Conservation (phyloP, 1,140 invertebrate species). For the Drosophila arawakana region DNA sequence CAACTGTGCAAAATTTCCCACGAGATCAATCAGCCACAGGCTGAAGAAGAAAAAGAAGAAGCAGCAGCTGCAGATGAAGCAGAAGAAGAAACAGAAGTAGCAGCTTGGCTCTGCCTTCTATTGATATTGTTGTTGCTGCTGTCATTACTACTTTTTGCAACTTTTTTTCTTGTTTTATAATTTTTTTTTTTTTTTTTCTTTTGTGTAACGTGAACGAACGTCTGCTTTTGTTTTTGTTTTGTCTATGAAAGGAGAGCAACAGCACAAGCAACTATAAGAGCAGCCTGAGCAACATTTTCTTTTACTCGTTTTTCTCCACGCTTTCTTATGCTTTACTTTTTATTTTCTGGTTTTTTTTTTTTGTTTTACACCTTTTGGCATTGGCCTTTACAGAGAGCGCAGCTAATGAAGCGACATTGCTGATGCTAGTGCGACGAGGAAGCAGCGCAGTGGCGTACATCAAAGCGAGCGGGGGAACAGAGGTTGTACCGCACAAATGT, state of each 20-base stretch:
- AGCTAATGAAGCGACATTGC: constrained; percentile 75
- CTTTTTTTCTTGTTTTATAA: constrained; percentile 33
- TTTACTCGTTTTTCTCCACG: constrained; percentile 36
- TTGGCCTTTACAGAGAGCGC: constrained; percentile 70
- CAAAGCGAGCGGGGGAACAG: background rate
- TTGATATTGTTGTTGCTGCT: constrained; percentile 18
- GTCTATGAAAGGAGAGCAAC: constrained; percentile 51
- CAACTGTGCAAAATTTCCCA: constrained; percentile 83
- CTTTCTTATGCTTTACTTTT: constrained; percentile 30
- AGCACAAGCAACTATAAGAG: background rate
- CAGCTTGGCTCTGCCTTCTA: constrained; percentile 34
- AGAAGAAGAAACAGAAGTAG: constrained; percentile 60
- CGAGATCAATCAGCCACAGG: constrained; percentile 81
- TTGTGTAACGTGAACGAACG: constrained; percentile 70
- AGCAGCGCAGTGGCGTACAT: constrained; percentile 38
- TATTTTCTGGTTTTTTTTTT: constrained; percentile 37
- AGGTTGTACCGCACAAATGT: background rate
- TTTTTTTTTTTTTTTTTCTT: constrained; percentile 39
- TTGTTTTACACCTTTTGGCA: constrained; percentile 74
- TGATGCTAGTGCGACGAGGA: constrained; percentile 45
- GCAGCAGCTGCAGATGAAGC: constrained; percentile 56
- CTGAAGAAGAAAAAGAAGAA: constrained; percentile 59
- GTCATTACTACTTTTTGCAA: constrained; percentile 75
- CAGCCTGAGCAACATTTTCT: constrained; percentile 22
- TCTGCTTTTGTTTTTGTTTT: constrained; percentile 56